Percentiles rank a stretch among this genome's conserved stretches.
Evolutionary conservation across 1,140 invertebrate species (phyloP).

Genomic region (Drosophila orena): DNA sequence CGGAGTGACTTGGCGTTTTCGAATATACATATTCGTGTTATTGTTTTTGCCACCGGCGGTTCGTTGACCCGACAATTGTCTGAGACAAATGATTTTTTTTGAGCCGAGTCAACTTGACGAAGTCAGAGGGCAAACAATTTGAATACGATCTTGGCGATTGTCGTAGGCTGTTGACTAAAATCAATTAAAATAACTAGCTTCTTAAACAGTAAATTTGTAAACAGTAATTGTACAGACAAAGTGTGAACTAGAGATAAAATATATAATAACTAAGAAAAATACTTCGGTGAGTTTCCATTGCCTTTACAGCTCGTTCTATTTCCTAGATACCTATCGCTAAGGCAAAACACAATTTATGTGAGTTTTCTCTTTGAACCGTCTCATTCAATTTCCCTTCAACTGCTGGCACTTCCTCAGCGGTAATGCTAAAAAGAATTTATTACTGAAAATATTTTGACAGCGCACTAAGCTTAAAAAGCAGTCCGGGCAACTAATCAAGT

Average conservation of each 20-base stretch:
- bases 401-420: slow-evolving; percentile 24
- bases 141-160: slow-evolving; percentile 48
- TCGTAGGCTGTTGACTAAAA: slow-evolving; percentile 37
- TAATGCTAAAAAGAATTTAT: slow-evolving; percentile 72
- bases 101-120: slow-evolving; percentile 43
- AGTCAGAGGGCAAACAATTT: slow-evolving; percentile 57
- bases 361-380: slow-evolving; percentile 26
- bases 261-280: background rate
- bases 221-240: too few species aligned
- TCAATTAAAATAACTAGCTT: slow-evolving; percentile 13
- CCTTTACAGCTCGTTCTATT: background rate
- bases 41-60: slow-evolving; percentile 40
- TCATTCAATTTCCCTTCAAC: slow-evolving; percentile 64
- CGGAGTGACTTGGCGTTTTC: slow-evolving; percentile 24
- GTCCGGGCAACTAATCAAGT: slow-evolving; percentile 75
- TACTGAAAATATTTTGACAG: slow-evolving; percentile 84
- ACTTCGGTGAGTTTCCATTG: background rate
- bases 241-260: background rate
- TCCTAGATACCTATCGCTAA: slow-evolving; percentile 15
- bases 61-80: slow-evolving; percentile 57
- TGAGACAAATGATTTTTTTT: slow-evolving; percentile 52
- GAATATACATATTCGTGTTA: slow-evolving; percentile 52
- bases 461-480: slow-evolving; percentile 70
- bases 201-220: too few species aligned
- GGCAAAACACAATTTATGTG: slow-evolving; percentile 37